Percentiles rank a stretch among this genome's conserved stretches.
Evolutionary conservation across 2,113 vertebrate species (phyloP).

Genomic region (Nothocercus julius): DNA sequence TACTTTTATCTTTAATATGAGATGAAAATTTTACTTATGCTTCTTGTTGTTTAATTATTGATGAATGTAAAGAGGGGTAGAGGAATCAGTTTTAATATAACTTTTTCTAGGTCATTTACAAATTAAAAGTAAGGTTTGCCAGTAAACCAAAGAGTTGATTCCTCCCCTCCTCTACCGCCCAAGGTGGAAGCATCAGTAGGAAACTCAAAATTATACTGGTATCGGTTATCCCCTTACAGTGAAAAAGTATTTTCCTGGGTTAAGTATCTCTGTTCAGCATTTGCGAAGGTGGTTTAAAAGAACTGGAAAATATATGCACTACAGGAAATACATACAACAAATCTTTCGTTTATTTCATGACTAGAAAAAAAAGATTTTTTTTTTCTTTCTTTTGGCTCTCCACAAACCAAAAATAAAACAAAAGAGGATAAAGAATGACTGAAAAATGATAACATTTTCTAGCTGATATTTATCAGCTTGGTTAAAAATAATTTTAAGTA

Average conservation of each 20-base stretch:
- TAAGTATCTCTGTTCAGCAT: background rate
- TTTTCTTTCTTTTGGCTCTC: background rate
- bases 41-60: background rate
- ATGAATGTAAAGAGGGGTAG: background rate
- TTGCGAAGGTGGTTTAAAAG: background rate
- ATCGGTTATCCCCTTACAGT: background rate
- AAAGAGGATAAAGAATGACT: background rate
- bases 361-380: background rate
- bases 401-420: background rate
- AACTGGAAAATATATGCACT: background rate
- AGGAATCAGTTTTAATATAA: background rate
- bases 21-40: background rate
- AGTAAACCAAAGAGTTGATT: background rate
- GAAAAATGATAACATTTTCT: background rate
- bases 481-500: background rate
- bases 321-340: background rate
- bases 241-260: background rate
- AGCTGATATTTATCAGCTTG: background rate
- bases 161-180: accelerated
- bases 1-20: background rate
- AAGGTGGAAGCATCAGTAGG: background rate
- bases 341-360: background rate
- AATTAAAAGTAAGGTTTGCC: background rate
- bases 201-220: background rate
- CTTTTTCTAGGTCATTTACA: background rate